Base-by-base conservation (phyloP, 2,888 invertebrate genomes). In the Melikaiella ostensackeni region DNA sequence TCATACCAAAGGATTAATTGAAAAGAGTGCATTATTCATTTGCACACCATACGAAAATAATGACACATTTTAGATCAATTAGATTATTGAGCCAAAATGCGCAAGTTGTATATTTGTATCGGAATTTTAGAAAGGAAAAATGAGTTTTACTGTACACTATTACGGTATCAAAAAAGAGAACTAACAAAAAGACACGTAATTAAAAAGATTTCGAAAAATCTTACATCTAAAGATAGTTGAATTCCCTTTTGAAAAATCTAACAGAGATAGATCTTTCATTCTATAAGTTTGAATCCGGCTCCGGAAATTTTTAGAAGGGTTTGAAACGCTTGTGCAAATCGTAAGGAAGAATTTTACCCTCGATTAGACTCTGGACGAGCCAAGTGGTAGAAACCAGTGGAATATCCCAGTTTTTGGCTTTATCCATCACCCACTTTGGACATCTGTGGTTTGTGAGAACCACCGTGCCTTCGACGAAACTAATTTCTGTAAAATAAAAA, bases 311-410 rank as follows among this genome's bases (percentile, higher is more conserved):
- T 70, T 70, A 70, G 11, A 70, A 70, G 27, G 70, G 70, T 11
- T 46, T 70, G 42, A 70, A 70, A 50, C 70, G 70, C 50, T 30
- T 42, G 89, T 94, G 93, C 78, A 92, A 90, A 84, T 93, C 92
- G 9, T 93, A 92, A 0, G 91, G 84, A 80, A 93, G 79, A 55
- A 93, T 90, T 76, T 92, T 92, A 2, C 94, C 94, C 84, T 94
- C 94, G 79, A 96, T 94, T 57, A 96, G 91, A 83, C 94, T 94
- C 85, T 96, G 95, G 6, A 94, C 93, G 1, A 96, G 92, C 96
- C 96, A 96, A 2, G 93, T 93, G 0, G 95, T 94, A 0, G 95
- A 94, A 0, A 96, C 94, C 0, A 96, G 86, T 0, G 95, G 95
- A n/a, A 94, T 92, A 77, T 92, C 92, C 85, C 94, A 93, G 75